A percentile compares a stretch with the other conserved stretches of the same genome.
Conservation (phyloP, 1,140 invertebrate genomes). For the Aphidius ervi region DNA sequence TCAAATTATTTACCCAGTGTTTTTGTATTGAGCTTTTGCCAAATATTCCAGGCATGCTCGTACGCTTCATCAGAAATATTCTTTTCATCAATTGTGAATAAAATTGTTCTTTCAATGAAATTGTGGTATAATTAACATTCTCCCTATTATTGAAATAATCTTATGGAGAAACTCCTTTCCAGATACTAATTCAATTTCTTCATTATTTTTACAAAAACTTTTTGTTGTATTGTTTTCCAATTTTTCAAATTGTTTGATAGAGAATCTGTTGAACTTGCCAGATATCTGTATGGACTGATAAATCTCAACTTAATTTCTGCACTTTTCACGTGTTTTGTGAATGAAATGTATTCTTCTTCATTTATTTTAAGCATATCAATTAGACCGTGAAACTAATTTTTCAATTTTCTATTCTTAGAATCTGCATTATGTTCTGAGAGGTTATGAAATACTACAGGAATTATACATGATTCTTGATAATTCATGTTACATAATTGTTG, state of each 20-base stretch:
- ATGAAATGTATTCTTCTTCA: conserved; percentile 2
- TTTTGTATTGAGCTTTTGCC: not conserved
- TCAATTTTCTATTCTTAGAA: too few relatives aligned
- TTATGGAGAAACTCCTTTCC: not conserved
- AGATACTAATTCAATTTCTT: not conserved
- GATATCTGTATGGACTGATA: not conserved
- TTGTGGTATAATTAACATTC: not conserved
- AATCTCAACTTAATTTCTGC: not conserved
- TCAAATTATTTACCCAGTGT: not conserved
- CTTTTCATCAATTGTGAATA: not conserved
- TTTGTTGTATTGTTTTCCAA: not conserved
- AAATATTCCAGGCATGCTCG: not conserved
- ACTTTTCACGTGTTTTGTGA: not conserved
- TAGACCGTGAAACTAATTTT: not conserved
- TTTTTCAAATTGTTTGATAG: conserved; percentile 1
- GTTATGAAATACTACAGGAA: too few relatives aligned
- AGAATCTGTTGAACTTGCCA: conserved; percentile 4
- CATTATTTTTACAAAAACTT: not conserved
- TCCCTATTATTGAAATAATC: not conserved
- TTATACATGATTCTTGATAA: too few relatives aligned
- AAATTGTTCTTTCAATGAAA: not conserved
- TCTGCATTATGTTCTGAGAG: too few relatives aligned
- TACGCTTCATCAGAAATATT: not conserved
- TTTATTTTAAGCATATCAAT: not conserved
- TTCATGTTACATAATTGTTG: too few relatives aligned